phyloP scores from a whole-genome alignment of 2,797 vertebrate genomes.

The Pantherophis alleghaniensis region DNA sequence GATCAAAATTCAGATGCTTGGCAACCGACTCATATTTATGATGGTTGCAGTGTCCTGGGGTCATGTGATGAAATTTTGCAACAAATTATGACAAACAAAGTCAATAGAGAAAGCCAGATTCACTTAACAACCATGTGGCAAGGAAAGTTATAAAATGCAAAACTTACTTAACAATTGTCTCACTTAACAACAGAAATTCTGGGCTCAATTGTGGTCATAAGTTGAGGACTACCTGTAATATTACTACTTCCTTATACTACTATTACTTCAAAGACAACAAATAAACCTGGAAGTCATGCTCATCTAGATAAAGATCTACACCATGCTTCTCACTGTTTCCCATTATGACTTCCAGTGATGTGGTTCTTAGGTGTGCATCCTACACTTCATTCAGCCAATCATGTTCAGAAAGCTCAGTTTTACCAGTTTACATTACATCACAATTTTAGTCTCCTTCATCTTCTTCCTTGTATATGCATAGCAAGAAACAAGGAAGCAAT shows the following conservation, averaged over 20 bases:
- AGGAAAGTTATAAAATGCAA: neutral
- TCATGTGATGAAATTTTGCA: neutral
- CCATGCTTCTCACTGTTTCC: neutral
- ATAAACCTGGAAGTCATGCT: neutral
- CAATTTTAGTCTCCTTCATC: too few relatives aligned
- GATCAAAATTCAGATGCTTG: neutral
- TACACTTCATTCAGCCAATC: neutral
- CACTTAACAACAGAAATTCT: neutral
- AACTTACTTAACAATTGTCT: neutral
- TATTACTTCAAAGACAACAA: neutral
- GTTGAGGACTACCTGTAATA: too few relatives aligned
- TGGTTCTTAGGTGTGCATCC: neutral
- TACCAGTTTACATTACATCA: neutral
- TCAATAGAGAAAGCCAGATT: neutral
- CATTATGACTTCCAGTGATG: neutral
- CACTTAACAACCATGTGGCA: neutral
- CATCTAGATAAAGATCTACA: neutral
- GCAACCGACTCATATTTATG: neutral
- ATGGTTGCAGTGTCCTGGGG: neutral
- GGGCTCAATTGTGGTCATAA: too few relatives aligned
- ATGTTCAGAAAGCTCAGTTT: neutral
- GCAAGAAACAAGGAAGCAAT: neutral
- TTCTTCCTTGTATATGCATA: neutral
- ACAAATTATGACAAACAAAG: neutral
- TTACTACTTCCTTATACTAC: neutral